Conservation (phyloP, 2,797 vertebrate genomes). For the Aselliscus stoliczkanus region DNA sequence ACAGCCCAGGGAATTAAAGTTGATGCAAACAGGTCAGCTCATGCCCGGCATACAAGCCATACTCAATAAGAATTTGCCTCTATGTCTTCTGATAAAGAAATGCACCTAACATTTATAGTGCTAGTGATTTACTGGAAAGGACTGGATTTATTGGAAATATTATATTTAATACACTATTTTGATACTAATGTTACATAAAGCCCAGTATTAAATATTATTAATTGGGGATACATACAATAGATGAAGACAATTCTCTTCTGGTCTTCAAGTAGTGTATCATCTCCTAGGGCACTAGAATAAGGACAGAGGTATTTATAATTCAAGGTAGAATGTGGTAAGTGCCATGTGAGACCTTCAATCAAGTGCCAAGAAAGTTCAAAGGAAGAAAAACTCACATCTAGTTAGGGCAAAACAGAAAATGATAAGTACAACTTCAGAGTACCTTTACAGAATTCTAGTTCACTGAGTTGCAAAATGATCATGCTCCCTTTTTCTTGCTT, state of each 20-base stretch:
- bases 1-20: not conserved
- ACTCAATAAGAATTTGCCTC: not conserved
- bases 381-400: not conserved
- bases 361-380: slow-evolving; percentile 19
- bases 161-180: not conserved
- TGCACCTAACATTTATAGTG: not conserved
- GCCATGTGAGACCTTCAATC: not conserved
- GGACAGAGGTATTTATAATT: not conserved
- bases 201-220: not conserved
- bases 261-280: not conserved
- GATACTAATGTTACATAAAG: not conserved
- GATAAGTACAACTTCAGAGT: not conserved
- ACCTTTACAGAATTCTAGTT: not conserved
- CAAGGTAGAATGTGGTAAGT: not conserved
- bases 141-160: not conserved
- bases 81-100: not conserved
- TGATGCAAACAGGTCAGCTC: not conserved
- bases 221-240: not conserved
- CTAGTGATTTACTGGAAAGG: not conserved
- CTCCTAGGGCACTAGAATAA: not conserved
- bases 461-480: not conserved
- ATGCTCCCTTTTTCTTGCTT: not conserved
- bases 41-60: not conserved
- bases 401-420: not conserved
- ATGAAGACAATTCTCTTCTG: not conserved